Conservation (phyloP, 2,113 vertebrate species). For the Cyprichromis sp. region DNA sequence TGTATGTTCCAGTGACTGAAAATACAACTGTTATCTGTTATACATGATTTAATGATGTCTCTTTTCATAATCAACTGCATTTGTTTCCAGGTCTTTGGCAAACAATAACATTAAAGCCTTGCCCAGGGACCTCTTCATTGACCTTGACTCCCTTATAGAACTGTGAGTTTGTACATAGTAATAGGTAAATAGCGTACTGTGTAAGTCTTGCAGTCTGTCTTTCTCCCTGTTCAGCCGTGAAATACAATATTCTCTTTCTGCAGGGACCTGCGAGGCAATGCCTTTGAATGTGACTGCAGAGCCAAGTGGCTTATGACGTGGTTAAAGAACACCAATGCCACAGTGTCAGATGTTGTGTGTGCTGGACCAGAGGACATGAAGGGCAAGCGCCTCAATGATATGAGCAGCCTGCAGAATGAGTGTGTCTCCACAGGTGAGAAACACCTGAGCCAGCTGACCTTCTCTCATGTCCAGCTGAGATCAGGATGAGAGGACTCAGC, state of each 20-base stretch:
- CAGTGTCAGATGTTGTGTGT: slow-evolving; percentile 90
- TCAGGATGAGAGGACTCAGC: neutral
- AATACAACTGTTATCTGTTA: neutral
- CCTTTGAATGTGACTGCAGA: slow-evolving; percentile 95
- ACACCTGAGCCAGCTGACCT: neutral
- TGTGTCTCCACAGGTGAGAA: slow-evolving; percentile 81
- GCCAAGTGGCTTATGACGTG: slow-evolving; percentile 96
- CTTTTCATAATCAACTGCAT: neutral
- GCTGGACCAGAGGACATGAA: slow-evolving; percentile 87
- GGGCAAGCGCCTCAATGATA: slow-evolving; percentile 91
- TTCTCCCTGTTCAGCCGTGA: neutral
- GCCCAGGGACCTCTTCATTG: slow-evolving; percentile 87
- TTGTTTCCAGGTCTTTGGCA: slow-evolving; percentile 85
- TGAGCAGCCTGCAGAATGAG: slow-evolving; percentile 86
- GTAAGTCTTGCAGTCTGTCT: neutral
- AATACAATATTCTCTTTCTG: neutral
- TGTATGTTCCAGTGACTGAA: slow-evolving; percentile 75
- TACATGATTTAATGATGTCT: neutral
- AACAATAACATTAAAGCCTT: slow-evolving; percentile 92
- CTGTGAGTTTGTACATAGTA: slow-evolving; percentile 76
- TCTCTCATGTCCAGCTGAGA: neutral
- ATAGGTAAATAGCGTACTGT: neutral
- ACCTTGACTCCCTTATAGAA: slow-evolving; percentile 94
- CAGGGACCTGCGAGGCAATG: slow-evolving; percentile 95
- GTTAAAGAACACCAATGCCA: slow-evolving; percentile 96